phyloP scores from a whole-genome alignment of 1,140 invertebrate species.

The Drosophila asahinai region DNA sequence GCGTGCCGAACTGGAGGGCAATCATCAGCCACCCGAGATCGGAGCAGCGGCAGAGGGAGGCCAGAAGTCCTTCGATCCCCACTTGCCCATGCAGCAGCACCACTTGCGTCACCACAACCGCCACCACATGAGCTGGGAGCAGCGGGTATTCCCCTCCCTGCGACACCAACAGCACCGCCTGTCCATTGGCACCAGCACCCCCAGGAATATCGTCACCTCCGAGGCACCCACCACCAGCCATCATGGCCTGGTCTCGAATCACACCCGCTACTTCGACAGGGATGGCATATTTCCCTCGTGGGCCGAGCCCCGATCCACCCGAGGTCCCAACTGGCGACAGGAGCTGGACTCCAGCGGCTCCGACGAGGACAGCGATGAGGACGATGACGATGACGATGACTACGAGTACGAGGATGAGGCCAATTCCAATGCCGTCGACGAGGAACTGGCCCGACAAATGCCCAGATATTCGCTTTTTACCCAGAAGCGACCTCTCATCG shows the following conservation, averaged over 20 bases:
- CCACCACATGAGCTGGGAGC: slow-evolving; percentile 68
- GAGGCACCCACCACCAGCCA: slow-evolving; percentile 30
- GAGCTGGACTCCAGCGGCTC: slow-evolving; percentile 45
- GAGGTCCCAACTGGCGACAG: slow-evolving; percentile 69
- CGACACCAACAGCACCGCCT: slow-evolving; percentile 53
- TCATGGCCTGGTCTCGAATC: slow-evolving; percentile 26
- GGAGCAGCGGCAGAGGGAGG: slow-evolving; percentile 11
- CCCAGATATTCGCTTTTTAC: slow-evolving; percentile 69
- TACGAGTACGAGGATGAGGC: slow-evolving; percentile 18
- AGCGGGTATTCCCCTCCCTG: slow-evolving; percentile 59
- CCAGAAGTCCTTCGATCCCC: slow-evolving; percentile 17
- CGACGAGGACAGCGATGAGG: slow-evolving; percentile 54
- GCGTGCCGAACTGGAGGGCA: slow-evolving; percentile 61
- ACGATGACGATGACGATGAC: slow-evolving; percentile 47
- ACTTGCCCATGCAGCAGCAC: slow-evolving; percentile 59
- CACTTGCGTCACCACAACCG: slow-evolving; percentile 75
- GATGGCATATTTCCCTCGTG: slow-evolving; percentile 64
- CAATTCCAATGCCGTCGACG: slow-evolving; percentile 29
- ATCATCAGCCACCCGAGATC: slow-evolving; percentile 31
- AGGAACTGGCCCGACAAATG: slow-evolving; percentile 62
- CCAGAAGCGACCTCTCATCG: slow-evolving; percentile 45
- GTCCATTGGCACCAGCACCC: slow-evolving; percentile 11
- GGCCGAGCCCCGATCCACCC: slow-evolving; percentile 56
- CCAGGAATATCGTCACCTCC: slow-evolving; percentile 22
- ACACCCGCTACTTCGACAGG: slow-evolving; percentile 64